These are phyloP conservation scores for Junco hyemalis DNA, from an alignment of 2,113 vertebrate species.

Conservation along the genomic window DNA sequence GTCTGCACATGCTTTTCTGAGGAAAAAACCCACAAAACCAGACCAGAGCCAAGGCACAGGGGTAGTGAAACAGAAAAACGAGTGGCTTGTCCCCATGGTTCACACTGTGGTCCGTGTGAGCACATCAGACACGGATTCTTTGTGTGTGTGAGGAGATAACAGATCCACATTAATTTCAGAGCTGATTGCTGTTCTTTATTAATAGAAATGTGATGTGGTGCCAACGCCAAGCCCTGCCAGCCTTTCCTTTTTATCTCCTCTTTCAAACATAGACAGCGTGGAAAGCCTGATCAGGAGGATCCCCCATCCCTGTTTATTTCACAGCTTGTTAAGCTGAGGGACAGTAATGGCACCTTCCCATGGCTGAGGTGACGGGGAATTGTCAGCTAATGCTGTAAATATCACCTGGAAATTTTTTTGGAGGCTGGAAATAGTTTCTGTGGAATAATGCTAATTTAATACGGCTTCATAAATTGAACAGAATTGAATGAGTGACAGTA, in stretches of 20 bases:
- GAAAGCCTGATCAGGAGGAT: neutral
- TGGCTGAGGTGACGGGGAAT: neutral
- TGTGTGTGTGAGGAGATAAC: neutral
- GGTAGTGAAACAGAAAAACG: neutral
- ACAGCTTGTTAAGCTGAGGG: neutral
- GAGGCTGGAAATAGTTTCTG: conserved; percentile 1
- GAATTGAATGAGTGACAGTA: conserved; percentile 14
- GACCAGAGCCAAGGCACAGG: neutral
- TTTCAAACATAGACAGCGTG: neutral
- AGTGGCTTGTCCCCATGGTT: neutral
- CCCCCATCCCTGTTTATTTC: neutral
- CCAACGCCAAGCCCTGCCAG: conserved; percentile 7
- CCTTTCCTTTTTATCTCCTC: neutral
- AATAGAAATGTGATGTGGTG: conserved; percentile 9
- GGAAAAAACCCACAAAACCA: neutral
- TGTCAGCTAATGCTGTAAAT: conserved; percentile 20
- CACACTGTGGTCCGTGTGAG: neutral
- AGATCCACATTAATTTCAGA: conserved; percentile 34
- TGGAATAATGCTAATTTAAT: conserved; percentile 19
- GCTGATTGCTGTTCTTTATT: neutral
- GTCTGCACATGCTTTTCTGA: neutral
- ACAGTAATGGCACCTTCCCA: neutral
- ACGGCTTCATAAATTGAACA: neutral
- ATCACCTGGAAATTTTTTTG: neutral
- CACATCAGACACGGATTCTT: neutral